These are phyloP conservation scores for Troides aeacus DNA, from an alignment of 2,888 invertebrate genomes.

Conservation along the genomic window DNA sequence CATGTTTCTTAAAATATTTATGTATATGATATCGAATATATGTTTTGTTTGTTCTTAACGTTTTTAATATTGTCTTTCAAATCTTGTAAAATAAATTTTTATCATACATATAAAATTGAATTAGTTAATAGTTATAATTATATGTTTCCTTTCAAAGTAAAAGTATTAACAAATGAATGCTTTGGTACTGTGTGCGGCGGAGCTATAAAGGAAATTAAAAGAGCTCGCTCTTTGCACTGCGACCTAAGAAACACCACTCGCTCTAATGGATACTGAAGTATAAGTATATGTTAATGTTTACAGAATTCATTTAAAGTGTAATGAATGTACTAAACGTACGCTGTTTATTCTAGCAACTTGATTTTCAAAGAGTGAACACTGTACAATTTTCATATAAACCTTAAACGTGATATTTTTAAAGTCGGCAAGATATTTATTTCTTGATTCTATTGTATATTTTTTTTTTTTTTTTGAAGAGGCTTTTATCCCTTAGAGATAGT, in stretches of 20 bases:
- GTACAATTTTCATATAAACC: background rate
- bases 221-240: background rate
- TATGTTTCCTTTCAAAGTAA: background rate
- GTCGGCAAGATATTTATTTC: too few relatives aligned
- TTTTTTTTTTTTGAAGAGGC: too few relatives aligned
- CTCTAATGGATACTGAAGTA: constrained; percentile 1
- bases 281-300: constrained; percentile 1
- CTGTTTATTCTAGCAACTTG: background rate
- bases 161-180: background rate
- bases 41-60: background rate
- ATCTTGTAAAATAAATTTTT: too few relatives aligned
- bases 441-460: too few relatives aligned
- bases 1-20: too few relatives aligned
- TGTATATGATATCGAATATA: too few relatives aligned
- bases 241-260: background rate
- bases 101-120: background rate
- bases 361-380: background rate
- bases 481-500: too few relatives aligned
- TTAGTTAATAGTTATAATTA: background rate
- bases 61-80: background rate
- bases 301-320: background rate
- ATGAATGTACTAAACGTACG: background rate
- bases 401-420: background rate
- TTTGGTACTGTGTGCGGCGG: background rate
- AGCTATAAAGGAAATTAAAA: constrained; percentile 6